Base-by-base conservation (phyloP, 2,888 invertebrate species). In the Merodon equestris region DNA sequence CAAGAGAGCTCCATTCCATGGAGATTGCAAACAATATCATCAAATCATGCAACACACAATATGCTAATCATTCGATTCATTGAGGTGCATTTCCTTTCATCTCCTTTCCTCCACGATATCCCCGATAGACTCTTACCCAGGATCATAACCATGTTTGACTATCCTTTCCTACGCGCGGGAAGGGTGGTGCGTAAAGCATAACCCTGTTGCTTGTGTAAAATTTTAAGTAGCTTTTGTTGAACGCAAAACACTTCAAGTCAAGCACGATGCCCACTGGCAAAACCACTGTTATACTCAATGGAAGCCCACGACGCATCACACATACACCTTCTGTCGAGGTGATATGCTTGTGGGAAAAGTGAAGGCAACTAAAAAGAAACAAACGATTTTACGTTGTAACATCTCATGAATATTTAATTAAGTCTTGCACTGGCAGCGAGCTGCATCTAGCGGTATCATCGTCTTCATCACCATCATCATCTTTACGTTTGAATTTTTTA, bases 341-440 rank as follows among this genome's bases (percentile, higher is more conserved):
- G 7, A 27, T 27, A 36, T 45, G 42, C 15, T 10, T 7, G 47
- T 4, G 18, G 27, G 17, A 38, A 34, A 27, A 42, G 67, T 17
- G 19, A n/a, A 56, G 51, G 15, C 27, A 2, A 27, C 27, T 4
- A 44, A 50, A 48, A 73, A 44, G 40, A n/a, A 54, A 63, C 60
- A 36, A 64, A 17, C 40, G 67, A 79, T 68, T 64, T 64, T 13
- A 15, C 74, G 54, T 70, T 74, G 74, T 66, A 74, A 74, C 79
- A 79, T 79, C 79, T 74, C 74, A 79, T 79, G 79, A 79, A 79
- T 79, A 79, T 64, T 74, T 79, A 79, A 74, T 79, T 79, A 60
- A 70, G 68, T 64, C 70, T 70, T 70, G 51, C 68, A 74, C 42
- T 56, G 50, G 42, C 27, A 40, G 17, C n/a, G 17, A 64, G 38